Percentiles rank a stretch among this genome's conserved stretches.
Conservation (phyloP, 2,797 vertebrate genomes). For the Arremon aurantiirostris region DNA sequence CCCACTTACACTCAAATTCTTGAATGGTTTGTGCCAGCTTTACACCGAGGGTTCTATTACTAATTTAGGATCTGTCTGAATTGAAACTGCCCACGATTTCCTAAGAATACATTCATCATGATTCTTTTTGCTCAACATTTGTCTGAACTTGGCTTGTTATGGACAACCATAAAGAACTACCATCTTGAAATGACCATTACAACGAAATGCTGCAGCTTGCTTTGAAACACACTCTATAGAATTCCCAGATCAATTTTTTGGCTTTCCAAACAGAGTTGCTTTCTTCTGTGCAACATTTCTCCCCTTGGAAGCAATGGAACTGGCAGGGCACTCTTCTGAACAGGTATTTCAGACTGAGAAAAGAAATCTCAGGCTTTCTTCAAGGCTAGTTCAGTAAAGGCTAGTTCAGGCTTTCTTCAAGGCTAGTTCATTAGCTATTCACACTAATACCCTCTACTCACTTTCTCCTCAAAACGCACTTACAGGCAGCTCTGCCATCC, state of each 20-base stretch:
- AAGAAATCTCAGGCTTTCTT: background rate
- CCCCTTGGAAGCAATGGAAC: background rate
- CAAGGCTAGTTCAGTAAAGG: background rate
- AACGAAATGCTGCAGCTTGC: fast-evolving
- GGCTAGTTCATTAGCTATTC: background rate
- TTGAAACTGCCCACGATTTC: background rate
- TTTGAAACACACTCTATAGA: background rate
- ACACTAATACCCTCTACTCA: background rate
- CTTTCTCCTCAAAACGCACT: background rate
- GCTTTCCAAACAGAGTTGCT: background rate
- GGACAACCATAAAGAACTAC: background rate
- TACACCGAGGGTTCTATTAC: background rate
- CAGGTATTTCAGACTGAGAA: background rate
- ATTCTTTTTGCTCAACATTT: background rate
- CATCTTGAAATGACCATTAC: background rate
- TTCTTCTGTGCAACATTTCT: background rate
- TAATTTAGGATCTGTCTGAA: background rate
- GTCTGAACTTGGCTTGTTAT: background rate
- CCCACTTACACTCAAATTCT: background rate
- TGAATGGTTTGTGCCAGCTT: background rate
- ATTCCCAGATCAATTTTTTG: background rate
- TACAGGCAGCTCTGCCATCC: background rate
- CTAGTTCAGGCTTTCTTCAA: background rate
- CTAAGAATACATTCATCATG: background rate
- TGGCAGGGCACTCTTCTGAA: background rate